Conservation (phyloP, 1,140 invertebrate species). For the Tetragnatha versicolor region DNA sequence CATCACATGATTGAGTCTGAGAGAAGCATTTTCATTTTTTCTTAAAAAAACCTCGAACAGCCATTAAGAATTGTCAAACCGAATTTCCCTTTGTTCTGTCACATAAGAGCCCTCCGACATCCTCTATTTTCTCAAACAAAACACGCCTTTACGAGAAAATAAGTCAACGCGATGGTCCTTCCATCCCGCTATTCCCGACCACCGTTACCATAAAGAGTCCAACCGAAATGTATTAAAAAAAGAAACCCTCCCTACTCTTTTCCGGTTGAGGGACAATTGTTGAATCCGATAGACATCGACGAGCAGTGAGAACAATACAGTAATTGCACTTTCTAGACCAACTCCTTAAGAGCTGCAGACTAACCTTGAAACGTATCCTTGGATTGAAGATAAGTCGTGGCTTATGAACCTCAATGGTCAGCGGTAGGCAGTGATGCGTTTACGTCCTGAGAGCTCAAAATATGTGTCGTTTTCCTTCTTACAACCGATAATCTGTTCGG, state of each 20-base stretch:
- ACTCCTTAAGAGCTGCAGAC: constrained; percentile 43
- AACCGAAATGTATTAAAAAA: no score
- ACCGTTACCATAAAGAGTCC: no score
- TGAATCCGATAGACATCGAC: constrained; percentile 48
- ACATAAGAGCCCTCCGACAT: constrained; percentile 15
- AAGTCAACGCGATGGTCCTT: constrained; percentile 14
- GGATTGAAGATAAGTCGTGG: constrained; percentile 49
- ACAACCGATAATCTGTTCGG: constrained; percentile 25
- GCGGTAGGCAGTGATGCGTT: constrained; percentile 46
- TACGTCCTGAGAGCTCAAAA: constrained; percentile 29
- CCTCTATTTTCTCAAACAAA: constrained; percentile 13
- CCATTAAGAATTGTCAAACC: background rate
- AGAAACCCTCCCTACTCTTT: constrained; percentile 17
- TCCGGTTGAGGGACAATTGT: constrained; percentile 26
- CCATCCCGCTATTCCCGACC: constrained; percentile 36
- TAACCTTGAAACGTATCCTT: constrained; percentile 52
- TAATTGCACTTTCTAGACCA: constrained; percentile 53
- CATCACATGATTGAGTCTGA: no score
- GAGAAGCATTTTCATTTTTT: no score
- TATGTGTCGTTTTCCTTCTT: constrained; percentile 14
- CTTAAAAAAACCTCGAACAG: background rate
- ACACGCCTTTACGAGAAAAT: constrained; percentile 25
- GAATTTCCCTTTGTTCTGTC: constrained; percentile 44
- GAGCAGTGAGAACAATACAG: constrained; percentile 45
- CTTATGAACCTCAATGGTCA: constrained; percentile 50